Conservation (phyloP, 1,140 invertebrate genomes). For the Mylabris phalerata region DNA sequence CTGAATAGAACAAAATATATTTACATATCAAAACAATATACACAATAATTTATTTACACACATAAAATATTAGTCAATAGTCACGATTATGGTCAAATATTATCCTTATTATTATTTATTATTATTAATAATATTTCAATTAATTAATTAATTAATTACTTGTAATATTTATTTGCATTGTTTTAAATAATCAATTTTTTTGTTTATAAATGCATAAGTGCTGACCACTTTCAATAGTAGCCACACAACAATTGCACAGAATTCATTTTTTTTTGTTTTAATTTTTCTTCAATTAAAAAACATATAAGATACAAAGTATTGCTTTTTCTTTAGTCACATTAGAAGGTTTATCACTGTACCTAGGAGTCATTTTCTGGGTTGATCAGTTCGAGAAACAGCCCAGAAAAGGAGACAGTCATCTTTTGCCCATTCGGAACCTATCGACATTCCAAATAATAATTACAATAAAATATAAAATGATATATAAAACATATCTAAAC, state of each 20-base stretch:
- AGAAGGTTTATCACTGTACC: constrained; percentile 58
- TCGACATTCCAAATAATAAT: constrained; percentile 13
- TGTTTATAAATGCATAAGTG: constrained; percentile 25
- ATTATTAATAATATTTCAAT: too few species aligned
- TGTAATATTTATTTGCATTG: too few species aligned
- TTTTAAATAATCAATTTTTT: not conserved
- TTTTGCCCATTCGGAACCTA: constrained; percentile 6
- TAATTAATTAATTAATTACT: too few species aligned
- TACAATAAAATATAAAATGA: constrained; percentile 6
- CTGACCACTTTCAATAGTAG: constrained; percentile 21
- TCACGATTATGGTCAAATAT: constrained; percentile 29
- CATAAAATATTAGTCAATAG: constrained; percentile 37
- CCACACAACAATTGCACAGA: constrained; percentile 40
- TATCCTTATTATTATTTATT: not conserved
- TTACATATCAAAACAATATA: constrained; percentile 43
- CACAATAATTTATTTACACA: constrained; percentile 42
- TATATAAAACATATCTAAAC: constrained; percentile 9
- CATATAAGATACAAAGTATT: constrained; percentile 60
- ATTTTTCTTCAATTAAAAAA: constrained; percentile 39
- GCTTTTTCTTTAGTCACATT: constrained; percentile 59
- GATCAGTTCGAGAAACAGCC: not conserved
- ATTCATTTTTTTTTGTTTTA: constrained; percentile 29
- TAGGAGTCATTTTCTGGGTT: constrained; percentile 19
- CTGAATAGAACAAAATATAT: constrained; percentile 42
- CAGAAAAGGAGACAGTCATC: constrained; percentile 7